Percentiles rank a stretch among this genome's conserved stretches.
Conservation (phyloP, 2,797 vertebrate species). For the Pipistrellus nathusii region DNA sequence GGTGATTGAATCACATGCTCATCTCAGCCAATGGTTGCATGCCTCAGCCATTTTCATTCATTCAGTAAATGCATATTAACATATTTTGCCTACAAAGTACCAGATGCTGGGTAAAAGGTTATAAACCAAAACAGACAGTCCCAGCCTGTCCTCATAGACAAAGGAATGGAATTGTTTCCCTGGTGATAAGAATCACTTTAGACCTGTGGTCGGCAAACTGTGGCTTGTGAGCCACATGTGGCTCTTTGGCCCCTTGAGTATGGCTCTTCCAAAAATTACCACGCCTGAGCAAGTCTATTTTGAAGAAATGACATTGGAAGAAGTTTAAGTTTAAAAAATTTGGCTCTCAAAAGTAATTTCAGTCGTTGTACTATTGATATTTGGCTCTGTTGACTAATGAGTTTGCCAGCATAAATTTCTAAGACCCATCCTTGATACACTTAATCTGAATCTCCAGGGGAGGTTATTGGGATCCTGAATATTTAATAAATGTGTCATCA, state of each 20-base stretch:
- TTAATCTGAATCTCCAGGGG: not conserved
- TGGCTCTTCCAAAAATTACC: too few relatives aligned
- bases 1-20: not conserved
- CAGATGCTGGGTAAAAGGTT: not conserved
- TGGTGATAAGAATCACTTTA: not conserved
- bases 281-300: too few relatives aligned
- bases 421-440: not conserved
- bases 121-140: not conserved
- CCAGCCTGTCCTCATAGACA: not conserved
- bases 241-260: too few relatives aligned
- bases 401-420: not conserved
- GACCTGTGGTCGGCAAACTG: too few relatives aligned
- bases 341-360: too few relatives aligned
- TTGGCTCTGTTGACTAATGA: too few relatives aligned
- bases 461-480: not conserved
- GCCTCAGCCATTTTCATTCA: not conserved
- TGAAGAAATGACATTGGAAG: too few relatives aligned
- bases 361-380: too few relatives aligned
- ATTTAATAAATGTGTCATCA: not conserved
- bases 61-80: not conserved
- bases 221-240: too few relatives aligned
- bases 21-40: not conserved
- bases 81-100: not conserved
- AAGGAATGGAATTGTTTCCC: not conserved
- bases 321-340: too few relatives aligned